Evolutionary conservation across 1,140 invertebrate genomes (phyloP).

Genomic region (Bombus sylvicola): DNA sequence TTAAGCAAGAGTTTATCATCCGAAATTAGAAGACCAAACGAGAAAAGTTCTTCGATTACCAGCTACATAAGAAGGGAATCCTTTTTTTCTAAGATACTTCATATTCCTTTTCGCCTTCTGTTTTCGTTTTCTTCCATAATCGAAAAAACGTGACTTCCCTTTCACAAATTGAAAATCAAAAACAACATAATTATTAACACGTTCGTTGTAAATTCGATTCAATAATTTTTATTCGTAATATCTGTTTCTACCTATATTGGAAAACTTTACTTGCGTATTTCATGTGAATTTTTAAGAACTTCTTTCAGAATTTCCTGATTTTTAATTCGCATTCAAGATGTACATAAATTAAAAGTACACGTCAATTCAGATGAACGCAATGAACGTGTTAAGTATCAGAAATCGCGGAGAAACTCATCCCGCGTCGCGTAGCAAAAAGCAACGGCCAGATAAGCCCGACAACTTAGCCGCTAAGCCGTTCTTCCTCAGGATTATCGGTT

Average conservation of each 20-base stretch:
- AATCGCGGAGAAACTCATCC: conserved; percentile 4
- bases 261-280: no score
- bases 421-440: conserved; percentile 61
- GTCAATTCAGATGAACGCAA: no score
- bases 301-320: no score
- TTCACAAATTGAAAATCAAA: no score
- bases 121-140: neutral
- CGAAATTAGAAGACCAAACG: conserved; percentile 62
- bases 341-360: no score
- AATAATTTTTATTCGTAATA: no score
- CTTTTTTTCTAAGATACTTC: neutral
- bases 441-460: conserved; percentile 64
- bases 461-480: conserved; percentile 69
- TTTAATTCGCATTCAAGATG: no score
- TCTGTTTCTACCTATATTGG: no score
- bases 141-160: neutral
- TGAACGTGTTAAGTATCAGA: no score
- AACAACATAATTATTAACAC: no score
- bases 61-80: conserved; percentile 12
- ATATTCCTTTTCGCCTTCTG: neutral
- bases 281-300: no score
- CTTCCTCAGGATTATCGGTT: conserved; percentile 69
- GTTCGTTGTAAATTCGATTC: no score
- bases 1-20: conserved; percentile 63
- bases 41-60: conserved; percentile 55